Evolutionary conservation across 1,140 invertebrate species (phyloP), one percentile per base, ranked within the genome.

Genomic region (Trachymyrmex cornetzi): DNA sequence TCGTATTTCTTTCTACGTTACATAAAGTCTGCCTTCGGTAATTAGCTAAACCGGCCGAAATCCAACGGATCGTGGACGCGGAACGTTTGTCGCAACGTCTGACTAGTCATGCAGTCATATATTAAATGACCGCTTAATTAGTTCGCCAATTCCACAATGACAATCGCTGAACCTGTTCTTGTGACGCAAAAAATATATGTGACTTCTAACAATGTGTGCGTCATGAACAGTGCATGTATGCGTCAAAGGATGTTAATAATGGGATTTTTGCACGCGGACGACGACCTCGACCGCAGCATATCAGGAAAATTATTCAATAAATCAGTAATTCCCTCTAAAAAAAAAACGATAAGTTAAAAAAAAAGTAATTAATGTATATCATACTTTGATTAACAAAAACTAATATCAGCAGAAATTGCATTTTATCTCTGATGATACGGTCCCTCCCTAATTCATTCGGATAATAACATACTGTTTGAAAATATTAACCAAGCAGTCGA

Each of bases 91-190:
- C 34, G 53, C 50, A 30, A 27, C 9, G 11, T 22, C 19, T 27
- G 27, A 48, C 77, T 44, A 44, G 61, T 61, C 48, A 55, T 59
- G 61, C 74, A 50, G 59, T 66, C 38, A 57, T 55, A 59, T 72
- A 59, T 72, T 67, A 67, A 67, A 38, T n/a, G 75, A 19, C 27
- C 44, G 82, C 82, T 90, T 87, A 86, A 89, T 89, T 89, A 89
- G 89, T 87, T 89, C 57, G 84, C 86, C 84, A 75, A 71, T 81
- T 38, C 53, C 50, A 3, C 87, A 53, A 67, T 61, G 82, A 77
- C 69, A 86, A 89, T 50, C 22, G 22, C 12, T 55, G 34, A 77
- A 55, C 14, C 63, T 71, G 67, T 67, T 80, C 14, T 53, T 30
- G 61, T 50, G 24, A 69, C 61, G 44, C 66, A 59, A 34, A 66